A percentile compares a stretch with the other conserved stretches of the same genome.
Conservation (phyloP, 1,140 invertebrate genomes). For the Gryon sp. region DNA sequence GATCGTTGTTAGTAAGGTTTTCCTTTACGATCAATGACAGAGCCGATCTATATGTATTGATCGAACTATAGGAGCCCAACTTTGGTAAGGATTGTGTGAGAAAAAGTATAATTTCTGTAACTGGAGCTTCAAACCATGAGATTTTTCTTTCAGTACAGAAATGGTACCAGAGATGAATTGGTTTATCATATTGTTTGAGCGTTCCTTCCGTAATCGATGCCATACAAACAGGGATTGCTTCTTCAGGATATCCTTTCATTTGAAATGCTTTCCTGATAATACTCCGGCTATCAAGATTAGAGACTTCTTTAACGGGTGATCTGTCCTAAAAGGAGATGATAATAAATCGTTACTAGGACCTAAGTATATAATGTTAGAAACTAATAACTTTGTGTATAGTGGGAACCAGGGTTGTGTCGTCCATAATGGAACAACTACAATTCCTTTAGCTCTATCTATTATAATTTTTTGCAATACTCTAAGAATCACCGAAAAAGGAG, state of each 20-base stretch:
- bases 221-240: conserved; percentile 39
- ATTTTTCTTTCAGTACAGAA: conserved; percentile 14
- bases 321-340: conserved; percentile 45
- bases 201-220: conserved; percentile 10
- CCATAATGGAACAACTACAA: conserved; percentile 19
- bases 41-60: no score
- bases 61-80: no score
- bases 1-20: no score
- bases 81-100: no score
- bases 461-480: conserved; percentile 43
- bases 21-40: no score
- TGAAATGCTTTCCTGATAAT: conserved; percentile 61
- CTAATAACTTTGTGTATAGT: no score
- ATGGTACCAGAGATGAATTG: conserved; percentile 20
- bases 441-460: conserved; percentile 6
- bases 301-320: conserved; percentile 12
- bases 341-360: conserved; percentile 25
- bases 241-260: conserved; percentile 30
- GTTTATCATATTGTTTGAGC: conserved; percentile 21
- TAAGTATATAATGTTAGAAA: conserved; percentile 7
- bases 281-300: conserved; percentile 62
- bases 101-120: no score
- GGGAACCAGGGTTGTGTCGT: conserved; percentile 42
- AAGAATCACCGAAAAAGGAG: conserved; percentile 35
- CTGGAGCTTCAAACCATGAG: conserved; percentile 5